These are phyloP conservation scores for Willisornis vidua DNA, from an alignment of 2,113 vertebrate species.

Conservation along the genomic window DNA sequence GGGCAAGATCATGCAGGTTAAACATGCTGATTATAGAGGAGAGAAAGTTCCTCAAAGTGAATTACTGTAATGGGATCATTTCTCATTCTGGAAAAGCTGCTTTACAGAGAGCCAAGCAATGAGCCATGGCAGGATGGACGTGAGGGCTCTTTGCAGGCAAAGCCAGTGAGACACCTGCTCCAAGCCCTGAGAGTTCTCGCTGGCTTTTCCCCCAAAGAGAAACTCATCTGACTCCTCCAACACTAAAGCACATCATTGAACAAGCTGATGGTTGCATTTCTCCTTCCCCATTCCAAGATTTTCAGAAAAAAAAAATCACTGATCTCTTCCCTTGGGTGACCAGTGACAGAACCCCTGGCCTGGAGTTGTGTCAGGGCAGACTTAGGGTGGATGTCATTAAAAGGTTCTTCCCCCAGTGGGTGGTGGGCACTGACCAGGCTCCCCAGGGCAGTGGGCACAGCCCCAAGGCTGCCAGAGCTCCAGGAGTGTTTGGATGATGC, in stretches of 20 bases:
- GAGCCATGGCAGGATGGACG: background rate
- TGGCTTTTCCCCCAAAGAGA: background rate
- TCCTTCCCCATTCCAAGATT: fast-evolving
- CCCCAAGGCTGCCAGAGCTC: background rate
- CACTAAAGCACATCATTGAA: background rate
- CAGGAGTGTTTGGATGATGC: background rate
- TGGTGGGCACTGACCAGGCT: background rate
- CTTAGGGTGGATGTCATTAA: background rate
- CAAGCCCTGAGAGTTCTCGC: background rate
- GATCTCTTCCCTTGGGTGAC: background rate
- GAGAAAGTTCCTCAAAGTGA: background rate
- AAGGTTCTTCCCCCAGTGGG: background rate
- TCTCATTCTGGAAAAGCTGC: background rate
- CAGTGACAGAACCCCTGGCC: background rate
- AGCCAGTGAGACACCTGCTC: no score
- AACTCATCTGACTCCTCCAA: background rate
- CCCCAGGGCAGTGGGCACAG: background rate
- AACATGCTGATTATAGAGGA: background rate
- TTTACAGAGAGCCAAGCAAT: fast-evolving
- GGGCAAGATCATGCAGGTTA: background rate
- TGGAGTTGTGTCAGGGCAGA: background rate
- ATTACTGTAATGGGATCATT: background rate
- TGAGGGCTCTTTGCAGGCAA: background rate
- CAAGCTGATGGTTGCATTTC: fast-evolving
- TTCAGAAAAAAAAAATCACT: background rate